A percentile compares a stretch with the other conserved stretches of the same genome.
Evolutionary conservation across 2,888 invertebrate genomes (phyloP).

Genomic region (Trilocha varians): DNA sequence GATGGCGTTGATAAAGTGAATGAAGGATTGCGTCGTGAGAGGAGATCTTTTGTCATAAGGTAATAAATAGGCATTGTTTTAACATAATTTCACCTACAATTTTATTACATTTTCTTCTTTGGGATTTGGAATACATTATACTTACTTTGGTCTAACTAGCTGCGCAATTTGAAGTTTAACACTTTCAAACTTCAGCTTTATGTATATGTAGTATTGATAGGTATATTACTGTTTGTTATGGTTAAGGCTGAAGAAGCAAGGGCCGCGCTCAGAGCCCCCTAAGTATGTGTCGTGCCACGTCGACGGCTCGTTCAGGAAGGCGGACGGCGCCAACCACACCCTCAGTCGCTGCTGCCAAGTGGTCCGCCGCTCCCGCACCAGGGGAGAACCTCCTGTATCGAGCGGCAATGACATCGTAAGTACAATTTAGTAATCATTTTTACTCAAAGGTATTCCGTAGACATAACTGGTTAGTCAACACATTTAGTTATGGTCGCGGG

Average conservation of each 20-base stretch:
- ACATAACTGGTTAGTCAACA: neutral
- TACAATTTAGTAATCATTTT: too few species aligned
- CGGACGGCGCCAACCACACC: constrained; percentile 65
- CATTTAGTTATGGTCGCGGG: neutral
- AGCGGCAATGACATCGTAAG: constrained; percentile 64
- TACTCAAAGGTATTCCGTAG: too few species aligned
- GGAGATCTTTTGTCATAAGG: constrained; percentile 43
- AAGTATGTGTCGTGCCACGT: constrained; percentile 80
- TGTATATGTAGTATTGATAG: too few species aligned
- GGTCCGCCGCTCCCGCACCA: constrained; percentile 54
- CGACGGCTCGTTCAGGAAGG: constrained; percentile 75
- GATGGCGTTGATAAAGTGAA: constrained; percentile 26
- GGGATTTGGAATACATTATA: too few species aligned
- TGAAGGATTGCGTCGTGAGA: constrained; percentile 32
- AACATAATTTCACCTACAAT: too few species aligned
- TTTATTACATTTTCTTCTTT: too few species aligned
- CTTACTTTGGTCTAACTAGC: too few species aligned
- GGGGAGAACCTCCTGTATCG: constrained; percentile 50
- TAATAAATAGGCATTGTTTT: constrained; percentile 11
- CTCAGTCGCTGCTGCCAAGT: constrained; percentile 44
- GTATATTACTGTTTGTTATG: neutral
- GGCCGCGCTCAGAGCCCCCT: constrained; percentile 77
- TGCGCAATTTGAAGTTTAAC: too few species aligned
- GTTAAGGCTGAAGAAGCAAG: constrained; percentile 53
- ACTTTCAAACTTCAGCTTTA: too few species aligned